Evolutionary conservation across 2,888 invertebrate species (phyloP).

Genomic region (Cremastobaeus sp.): DNA sequence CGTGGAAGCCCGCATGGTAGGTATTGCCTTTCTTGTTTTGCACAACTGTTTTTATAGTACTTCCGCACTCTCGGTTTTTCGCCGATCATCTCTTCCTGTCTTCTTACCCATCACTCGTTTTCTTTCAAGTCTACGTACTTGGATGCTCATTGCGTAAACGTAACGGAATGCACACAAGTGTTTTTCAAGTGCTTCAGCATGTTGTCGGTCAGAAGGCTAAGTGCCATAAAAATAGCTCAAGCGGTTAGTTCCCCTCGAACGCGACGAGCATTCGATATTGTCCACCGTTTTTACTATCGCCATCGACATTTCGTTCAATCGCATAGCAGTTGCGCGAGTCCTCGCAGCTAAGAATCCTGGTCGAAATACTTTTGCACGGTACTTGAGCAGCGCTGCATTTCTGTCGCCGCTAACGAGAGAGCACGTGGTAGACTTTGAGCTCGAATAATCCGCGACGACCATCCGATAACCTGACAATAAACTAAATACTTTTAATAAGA

Average conservation of each 20-base stretch:
- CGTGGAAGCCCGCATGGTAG: constrained; percentile 26
- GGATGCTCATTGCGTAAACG: constrained; percentile 70
- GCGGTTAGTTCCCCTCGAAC: constrained; percentile 65
- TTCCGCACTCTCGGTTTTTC: constrained; percentile 48
- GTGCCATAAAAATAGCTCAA: constrained; percentile 75
- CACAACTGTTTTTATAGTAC: constrained; percentile 38
- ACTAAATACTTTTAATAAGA: constrained; percentile 7
- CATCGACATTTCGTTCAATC: constrained; percentile 60
- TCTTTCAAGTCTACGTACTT: constrained; percentile 58
- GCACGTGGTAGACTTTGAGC: no score
- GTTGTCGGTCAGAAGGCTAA: constrained; percentile 74
- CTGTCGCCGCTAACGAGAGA: no score
- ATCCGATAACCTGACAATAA: not conserved
- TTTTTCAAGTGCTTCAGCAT: constrained; percentile 78
- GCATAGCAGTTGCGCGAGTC: constrained; percentile 39
- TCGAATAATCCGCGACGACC: not conserved
- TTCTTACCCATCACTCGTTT: constrained; percentile 42
- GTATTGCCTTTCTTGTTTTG: constrained; percentile 41
- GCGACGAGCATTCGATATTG: constrained; percentile 64
- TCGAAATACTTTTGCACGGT: constrained; percentile 32
- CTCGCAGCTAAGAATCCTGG: constrained; percentile 42
- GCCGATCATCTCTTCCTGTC: constrained; percentile 54
- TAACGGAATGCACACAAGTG: constrained; percentile 77
- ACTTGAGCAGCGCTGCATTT: constrained; percentile 22
- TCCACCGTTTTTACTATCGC: constrained; percentile 59